A percentile compares a stretch with the other conserved stretches of the same genome.
Conservation (phyloP, 92 coral and sea anemone species). For the Micromussa lordhowensis region DNA sequence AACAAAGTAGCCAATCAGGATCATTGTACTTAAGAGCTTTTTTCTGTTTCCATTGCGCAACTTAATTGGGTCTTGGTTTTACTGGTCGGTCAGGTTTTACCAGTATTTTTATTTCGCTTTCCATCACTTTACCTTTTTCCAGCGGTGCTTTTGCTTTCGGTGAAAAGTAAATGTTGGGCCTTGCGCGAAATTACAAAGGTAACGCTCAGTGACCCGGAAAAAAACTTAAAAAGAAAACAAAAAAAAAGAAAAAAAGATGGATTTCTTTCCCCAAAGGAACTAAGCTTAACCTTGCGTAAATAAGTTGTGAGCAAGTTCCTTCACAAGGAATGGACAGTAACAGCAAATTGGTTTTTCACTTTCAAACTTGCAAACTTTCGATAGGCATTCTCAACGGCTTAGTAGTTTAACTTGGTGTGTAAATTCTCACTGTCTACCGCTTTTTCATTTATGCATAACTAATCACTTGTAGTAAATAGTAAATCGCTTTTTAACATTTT, state of each 20-base stretch:
- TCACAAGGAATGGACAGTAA: background rate
- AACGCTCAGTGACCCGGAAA: background rate
- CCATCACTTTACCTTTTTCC: background rate
- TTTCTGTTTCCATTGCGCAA: conserved; percentile 17
- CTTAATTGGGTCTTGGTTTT: conserved; percentile 13
- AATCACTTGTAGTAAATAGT: background rate
- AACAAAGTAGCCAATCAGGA: conserved; percentile 18
- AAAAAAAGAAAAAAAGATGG: background rate
- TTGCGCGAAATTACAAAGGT: background rate
- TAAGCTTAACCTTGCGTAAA: background rate
- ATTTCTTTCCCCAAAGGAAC: background rate
- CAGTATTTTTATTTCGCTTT: background rate
- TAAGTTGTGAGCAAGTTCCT: background rate
- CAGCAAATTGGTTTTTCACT: background rate
- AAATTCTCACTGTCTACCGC: background rate
- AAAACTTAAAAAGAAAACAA: no score
- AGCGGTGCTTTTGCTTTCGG: background rate
- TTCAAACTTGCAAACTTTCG: background rate
- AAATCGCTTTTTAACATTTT: background rate
- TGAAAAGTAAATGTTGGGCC: background rate
- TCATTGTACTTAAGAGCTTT: background rate
- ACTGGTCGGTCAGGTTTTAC: conserved; percentile 2
- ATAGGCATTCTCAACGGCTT: background rate
- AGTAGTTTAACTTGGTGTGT: background rate
- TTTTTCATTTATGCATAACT: conserved; percentile 35